phyloP scores from a whole-genome alignment of 2,113 vertebrate species.

The Gnathonemus longibarbis region DNA sequence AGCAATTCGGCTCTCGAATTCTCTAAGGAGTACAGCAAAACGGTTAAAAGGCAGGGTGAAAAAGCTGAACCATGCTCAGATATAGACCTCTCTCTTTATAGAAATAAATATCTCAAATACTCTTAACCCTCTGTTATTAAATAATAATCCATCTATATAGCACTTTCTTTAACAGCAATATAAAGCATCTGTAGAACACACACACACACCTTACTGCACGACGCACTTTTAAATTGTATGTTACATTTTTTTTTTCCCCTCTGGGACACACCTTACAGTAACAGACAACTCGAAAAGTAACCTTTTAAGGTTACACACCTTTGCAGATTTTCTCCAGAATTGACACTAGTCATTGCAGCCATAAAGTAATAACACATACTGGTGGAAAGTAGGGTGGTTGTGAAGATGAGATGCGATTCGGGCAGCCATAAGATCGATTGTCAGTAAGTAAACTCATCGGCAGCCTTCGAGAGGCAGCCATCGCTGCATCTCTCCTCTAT shows the following conservation, averaged over 20 bases:
- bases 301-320: constrained; percentile 45
- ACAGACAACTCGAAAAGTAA: constrained; percentile 29
- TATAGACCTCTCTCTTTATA: constrained; percentile 66
- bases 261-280: constrained; percentile 38
- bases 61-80: constrained; percentile 72
- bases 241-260: constrained; percentile 28
- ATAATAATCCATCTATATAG: constrained; percentile 68
- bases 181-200: constrained; percentile 68
- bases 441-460: constrained; percentile 33
- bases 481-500: not conserved
- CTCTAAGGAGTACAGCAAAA: constrained; percentile 61
- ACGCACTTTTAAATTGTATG: constrained; percentile 60
- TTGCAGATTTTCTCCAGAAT: constrained; percentile 29
- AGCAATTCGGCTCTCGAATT: constrained; percentile 60
- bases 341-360: constrained; percentile 28
- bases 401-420: constrained; percentile 50
- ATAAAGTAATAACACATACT: constrained; percentile 25
- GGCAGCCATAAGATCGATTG: constrained; percentile 54
- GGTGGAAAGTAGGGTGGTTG: constrained; percentile 39
- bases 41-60: constrained; percentile 67
- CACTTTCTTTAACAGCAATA: constrained; percentile 69
- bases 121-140: constrained; percentile 64
- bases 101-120: constrained; percentile 72
- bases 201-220: constrained; percentile 54
- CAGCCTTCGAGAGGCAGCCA: not conserved